These are phyloP conservation scores for Prionchulus punctatus DNA, from an alignment of 2,888 invertebrate genomes.

Conservation along the genomic window DNA sequence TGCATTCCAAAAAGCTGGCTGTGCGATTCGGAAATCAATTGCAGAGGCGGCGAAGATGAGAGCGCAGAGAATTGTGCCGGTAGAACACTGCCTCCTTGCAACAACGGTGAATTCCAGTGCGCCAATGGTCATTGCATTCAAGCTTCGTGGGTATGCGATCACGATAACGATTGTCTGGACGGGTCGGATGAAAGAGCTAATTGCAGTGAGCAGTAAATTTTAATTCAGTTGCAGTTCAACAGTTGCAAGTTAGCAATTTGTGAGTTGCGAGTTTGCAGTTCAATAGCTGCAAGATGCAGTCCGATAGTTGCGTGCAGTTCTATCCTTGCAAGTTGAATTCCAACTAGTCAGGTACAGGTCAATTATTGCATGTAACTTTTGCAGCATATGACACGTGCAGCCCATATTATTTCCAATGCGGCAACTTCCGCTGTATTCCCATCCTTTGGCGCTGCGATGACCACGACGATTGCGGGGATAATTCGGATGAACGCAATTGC, in stretches of 20 bases:
- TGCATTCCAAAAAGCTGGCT: conserved; percentile 76
- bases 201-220: conserved; percentile 24
- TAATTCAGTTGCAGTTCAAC: too few species aligned
- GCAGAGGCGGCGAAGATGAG: conserved; percentile 49
- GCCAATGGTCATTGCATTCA: conserved; percentile 74
- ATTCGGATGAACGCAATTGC: conserved; percentile 70
- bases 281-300: too few species aligned
- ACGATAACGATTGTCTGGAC: conserved; percentile 91
- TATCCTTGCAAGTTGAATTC: too few species aligned
- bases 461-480: conserved; percentile 78
- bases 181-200: conserved; percentile 64
- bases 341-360: too few species aligned
- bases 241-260: too few species aligned
- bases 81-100: conserved; percentile 45
- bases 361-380: too few species aligned
- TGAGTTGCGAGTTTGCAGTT: too few species aligned
- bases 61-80: conserved; percentile 52
- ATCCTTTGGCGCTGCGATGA: conserved; percentile 81
- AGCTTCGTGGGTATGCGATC: conserved; percentile 81
- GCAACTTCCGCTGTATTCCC: conserved; percentile 65
- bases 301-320: too few species aligned
- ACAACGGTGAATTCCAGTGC: conserved; percentile 33
- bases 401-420: conserved; percentile 65
- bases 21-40: conserved; percentile 95
- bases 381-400: conserved; percentile 27